Base-by-base conservation (phyloP, 2,113 vertebrate genomes). In the Eurystomus gularis region DNA sequence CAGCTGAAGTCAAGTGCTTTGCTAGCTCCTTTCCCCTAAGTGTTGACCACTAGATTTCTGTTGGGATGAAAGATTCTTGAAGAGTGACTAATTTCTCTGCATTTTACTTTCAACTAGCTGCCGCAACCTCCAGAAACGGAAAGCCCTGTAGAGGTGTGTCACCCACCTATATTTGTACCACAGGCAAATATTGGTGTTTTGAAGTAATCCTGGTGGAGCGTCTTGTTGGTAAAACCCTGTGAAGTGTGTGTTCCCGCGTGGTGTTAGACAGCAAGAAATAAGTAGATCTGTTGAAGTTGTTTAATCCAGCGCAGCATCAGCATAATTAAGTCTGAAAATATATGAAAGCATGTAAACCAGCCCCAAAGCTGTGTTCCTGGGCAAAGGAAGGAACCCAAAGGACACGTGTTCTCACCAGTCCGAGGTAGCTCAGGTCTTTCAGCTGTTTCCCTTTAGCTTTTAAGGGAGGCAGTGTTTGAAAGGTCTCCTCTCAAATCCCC, bases 111-210 rank as follows among this genome's bases (percentile, higher is more conserved):
- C 98, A 97, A 98, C 97, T 96, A 99, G 99, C 99, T 99, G 98
- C 98, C 99, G 87, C 99, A 98, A 37, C 97, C 98, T 61, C 98
- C 98, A 44, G 99, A 99, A 94, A 97, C 98, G 31, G 99, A 99
- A 97, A 98, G 97, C 97, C 95, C 98, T 58, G 97, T 98, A 23
- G 99, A 99, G 99, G 99, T 99, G 98, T 99, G 99, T 99, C 95
- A 75, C 94, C 95, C 97, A 96, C 97, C 98, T 94, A 95, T 98
- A 98, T 98, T 98, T 97, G 96, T 88, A 17, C 13, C 70, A 29
- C 51, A 40, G 76, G 97, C 98, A 98, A 97, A 98, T 98, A 98
- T 95, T 81, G 98, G 97, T 98, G 91, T 94, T 93, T 87, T 37
- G 28, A 28, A 82, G 82, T 97, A 94, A 96, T 96, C 75, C 64